Base-by-base conservation (phyloP, 2,888 invertebrate genomes). In the Parnassius apollo region DNA sequence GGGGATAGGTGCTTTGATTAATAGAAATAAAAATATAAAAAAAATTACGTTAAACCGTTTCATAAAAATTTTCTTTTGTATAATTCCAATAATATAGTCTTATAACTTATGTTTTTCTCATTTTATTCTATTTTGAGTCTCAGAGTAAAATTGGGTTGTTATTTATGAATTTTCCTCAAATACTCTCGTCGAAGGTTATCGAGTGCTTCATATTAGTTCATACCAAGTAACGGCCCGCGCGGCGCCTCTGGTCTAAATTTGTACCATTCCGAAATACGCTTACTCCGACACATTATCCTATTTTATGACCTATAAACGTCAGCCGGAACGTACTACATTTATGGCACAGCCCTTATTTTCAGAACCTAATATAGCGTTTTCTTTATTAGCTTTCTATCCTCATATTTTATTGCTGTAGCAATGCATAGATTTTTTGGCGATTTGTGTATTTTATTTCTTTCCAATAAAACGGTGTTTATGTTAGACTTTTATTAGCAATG, bases 241-340 rank as follows among this genome's bases (percentile, higher is more conserved):
- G 78, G 83, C 83, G 81, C 86, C 84, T 81, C 77, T 71, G 75
- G 78, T 86, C 88, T 91, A 91, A 89, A 91, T 91, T 88, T 88
- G 90, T 89, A 86, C 86, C 81, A 85, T 85, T 87, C 90, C 83
- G 81, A 88, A 91, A 90, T 89, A 88, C 87, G 87, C 85, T 86
- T 83, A 85, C 86, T 79, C 86, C 84, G 76, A 82, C 87, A 87
- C 88, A 91, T 91, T 91, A 91, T 89, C 85, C 88, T 83, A 79
- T 82, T 91, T 91, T 91, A 91, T 88, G 82, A 90, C 85, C 91
- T 81, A 91, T 91, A 91, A 91, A 91, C 89, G 91, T 91, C 90
- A 86, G 81, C 71, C 76, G 75, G 75, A 86, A 88, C 85, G 84
- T 85, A 89, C 84, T 88, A 86, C 85, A 84, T 89, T 91, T 91